Evolutionary conservation across 2,888 invertebrate species (phyloP).

Genomic region (Melanotus villosus): DNA sequence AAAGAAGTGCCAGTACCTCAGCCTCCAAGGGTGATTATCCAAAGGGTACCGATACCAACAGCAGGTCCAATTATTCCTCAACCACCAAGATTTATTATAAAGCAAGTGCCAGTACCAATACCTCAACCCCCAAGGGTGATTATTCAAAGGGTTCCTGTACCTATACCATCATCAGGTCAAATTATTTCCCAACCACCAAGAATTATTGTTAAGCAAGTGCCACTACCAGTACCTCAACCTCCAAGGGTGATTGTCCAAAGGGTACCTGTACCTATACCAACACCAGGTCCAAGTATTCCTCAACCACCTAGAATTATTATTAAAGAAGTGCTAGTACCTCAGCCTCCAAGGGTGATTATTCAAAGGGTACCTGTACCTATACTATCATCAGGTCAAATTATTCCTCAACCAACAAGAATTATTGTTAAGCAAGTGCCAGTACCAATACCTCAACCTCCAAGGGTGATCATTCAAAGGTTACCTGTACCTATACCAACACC

Average conservation of each 20-base stretch:
- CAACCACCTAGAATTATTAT: slow-evolving; percentile 23
- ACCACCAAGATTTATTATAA: slow-evolving; percentile 23
- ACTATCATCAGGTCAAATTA: neutral
- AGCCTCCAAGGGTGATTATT: slow-evolving; percentile 4
- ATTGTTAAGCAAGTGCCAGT: slow-evolving; percentile 28
- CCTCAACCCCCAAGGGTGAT: slow-evolving; percentile 19
- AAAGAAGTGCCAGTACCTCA: neutral
- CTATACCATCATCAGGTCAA: slow-evolving; percentile 8
- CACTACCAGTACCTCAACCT: slow-evolving; percentile 2
- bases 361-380: slow-evolving; percentile 24
- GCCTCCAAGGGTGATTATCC: neutral
- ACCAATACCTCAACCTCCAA: neutral
- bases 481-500: no score
- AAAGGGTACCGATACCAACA: neutral
- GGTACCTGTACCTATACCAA: neutral
- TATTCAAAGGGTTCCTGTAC: slow-evolving; percentile 8
- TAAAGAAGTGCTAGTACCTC: slow-evolving; percentile 19
- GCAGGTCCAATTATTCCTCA: no score
- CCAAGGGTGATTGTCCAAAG: neutral
- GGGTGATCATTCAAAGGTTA: neutral
- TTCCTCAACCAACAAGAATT: neutral
- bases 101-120: slow-evolving; percentile 18
- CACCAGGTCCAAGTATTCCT: neutral
- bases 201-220: slow-evolving; percentile 29
- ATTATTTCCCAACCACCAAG: slow-evolving; percentile 1